Evolutionary conservation across 2,797 vertebrate species (phyloP).

Genomic region (Spinibarbus caldwelli): DNA sequence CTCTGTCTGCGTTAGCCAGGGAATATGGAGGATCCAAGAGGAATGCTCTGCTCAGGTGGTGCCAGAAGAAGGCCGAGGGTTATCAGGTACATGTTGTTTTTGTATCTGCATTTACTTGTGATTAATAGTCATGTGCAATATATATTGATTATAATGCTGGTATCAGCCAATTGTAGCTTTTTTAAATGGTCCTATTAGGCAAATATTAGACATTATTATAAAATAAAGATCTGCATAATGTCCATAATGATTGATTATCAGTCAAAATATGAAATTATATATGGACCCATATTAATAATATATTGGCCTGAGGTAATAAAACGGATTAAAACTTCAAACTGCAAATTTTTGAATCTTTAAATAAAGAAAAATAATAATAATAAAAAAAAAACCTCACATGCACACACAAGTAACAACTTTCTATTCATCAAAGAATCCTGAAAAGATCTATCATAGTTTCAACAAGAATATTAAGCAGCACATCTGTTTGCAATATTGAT

Average conservation of each 20-base stretch:
- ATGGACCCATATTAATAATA: too few relatives aligned
- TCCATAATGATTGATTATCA: not conserved
- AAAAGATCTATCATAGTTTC: too few relatives aligned
- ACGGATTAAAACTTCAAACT: too few relatives aligned
- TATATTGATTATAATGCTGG: not conserved
- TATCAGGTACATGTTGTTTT: slow-evolving; percentile 78
- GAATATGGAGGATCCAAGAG: slow-evolving; percentile 90
- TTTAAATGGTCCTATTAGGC: not conserved
- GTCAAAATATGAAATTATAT: not conserved
- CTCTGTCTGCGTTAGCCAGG: slow-evolving; percentile 83
- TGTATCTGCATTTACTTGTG: not conserved
- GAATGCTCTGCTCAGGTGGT: slow-evolving; percentile 88
- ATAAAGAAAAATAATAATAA: too few relatives aligned
- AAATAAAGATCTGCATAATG: not conserved
- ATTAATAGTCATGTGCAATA: not conserved
- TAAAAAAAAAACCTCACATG: too few relatives aligned
- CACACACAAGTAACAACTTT: too few relatives aligned
- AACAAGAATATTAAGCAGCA: too few relatives aligned
- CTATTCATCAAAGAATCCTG: too few relatives aligned
- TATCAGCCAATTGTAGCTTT: not conserved
- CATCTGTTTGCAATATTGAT: too few relatives aligned
- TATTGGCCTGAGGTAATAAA: too few relatives aligned
- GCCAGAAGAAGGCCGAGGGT: slow-evolving; percentile 90
- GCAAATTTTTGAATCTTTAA: too few relatives aligned
- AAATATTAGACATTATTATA: not conserved